phyloP scores from a whole-genome alignment of 2,113 vertebrate species.

The Sigmodon hispidus region DNA sequence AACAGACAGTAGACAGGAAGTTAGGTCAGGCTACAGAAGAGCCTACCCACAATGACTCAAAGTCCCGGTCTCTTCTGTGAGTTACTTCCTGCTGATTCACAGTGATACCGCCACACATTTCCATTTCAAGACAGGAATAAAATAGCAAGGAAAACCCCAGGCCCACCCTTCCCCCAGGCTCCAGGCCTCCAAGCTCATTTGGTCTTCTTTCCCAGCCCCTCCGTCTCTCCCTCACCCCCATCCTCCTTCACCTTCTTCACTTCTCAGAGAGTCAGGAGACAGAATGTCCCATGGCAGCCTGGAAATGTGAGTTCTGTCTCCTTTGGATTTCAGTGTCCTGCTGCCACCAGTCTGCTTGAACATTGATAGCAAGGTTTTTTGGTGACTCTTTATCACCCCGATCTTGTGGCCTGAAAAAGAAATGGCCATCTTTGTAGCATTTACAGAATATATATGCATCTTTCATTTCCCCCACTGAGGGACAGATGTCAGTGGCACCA shows the following conservation, averaged over 20 bases:
- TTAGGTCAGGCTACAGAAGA: background rate
- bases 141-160: background rate
- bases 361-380: background rate
- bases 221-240: background rate
- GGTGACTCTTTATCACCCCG: background rate
- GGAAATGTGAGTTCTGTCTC: background rate
- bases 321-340: background rate
- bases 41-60: background rate
- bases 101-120: background rate
- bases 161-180: background rate
- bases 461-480: background rate
- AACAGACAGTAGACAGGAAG: background rate
- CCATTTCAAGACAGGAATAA: background rate
- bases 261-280: background rate
- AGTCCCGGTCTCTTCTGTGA: background rate
- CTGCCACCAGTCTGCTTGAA: background rate
- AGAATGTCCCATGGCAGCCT: background rate
- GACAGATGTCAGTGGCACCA: background rate
- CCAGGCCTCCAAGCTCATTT: background rate
- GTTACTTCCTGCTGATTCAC: no score
- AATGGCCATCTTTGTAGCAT: no score
- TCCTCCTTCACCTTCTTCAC: accelerated
- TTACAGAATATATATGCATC: background rate
- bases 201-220: no score
- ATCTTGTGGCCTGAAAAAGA: background rate